phyloP scores from a whole-genome alignment of 2,888 invertebrate genomes.

The Epiblema foenella region DNA sequence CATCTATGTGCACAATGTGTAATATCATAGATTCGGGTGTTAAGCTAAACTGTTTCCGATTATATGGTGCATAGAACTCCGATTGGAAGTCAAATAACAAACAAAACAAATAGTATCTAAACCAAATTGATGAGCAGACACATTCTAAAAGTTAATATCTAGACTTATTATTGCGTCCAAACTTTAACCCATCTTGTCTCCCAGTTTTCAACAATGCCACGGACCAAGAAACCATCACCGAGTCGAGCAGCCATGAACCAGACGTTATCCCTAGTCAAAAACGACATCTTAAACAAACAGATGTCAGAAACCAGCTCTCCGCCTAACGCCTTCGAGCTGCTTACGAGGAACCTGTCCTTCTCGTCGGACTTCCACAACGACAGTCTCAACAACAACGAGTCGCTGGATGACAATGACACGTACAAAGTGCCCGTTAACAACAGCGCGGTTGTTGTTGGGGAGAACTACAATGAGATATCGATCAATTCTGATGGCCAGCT shows the following conservation, averaged over 20 bases:
- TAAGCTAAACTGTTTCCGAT: no score
- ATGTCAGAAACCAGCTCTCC: constrained; percentile 57
- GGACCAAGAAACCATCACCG: constrained; percentile 82
- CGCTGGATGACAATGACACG: constrained; percentile 70
- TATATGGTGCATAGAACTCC: no score
- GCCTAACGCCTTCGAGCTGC: constrained; percentile 74
- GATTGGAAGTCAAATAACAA: no score
- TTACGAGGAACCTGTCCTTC: constrained; percentile 79
- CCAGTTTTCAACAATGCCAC: constrained; percentile 87
- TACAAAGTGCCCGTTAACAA: constrained; percentile 80
- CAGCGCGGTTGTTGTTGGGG: constrained; percentile 68
- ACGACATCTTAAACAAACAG: constrained; percentile 72
- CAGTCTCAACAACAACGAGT: constrained; percentile 78
- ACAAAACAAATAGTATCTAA: no score
- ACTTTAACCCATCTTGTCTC: constrained; percentile 48
- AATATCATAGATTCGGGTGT: no score
- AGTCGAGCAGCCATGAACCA: constrained; percentile 74
- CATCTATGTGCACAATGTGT: no score
- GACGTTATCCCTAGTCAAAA: constrained; percentile 74
- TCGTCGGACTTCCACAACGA: constrained; percentile 81
- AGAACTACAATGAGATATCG: constrained; percentile 82
- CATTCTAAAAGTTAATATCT: neutral
- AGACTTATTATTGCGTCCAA: neutral
- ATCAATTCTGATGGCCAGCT: constrained; percentile 78
- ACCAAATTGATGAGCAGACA: no score